Evolutionary conservation across 2,113 vertebrate genomes (phyloP), one percentile per base, ranked within the genome.

Genomic region (Castor canadensis): DNA sequence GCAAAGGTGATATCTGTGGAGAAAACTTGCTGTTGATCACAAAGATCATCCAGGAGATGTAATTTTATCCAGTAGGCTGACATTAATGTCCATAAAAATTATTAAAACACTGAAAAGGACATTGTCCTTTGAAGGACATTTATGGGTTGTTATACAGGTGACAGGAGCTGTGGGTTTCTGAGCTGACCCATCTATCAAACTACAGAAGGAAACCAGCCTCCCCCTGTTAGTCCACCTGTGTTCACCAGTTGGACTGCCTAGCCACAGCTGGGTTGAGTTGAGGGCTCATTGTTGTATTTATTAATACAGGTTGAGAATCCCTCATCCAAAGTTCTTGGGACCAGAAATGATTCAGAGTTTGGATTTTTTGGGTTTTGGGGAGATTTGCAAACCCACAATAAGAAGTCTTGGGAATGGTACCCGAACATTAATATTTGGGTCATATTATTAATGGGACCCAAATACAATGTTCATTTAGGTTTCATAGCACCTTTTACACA

Each of bases 51-150:
- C 43, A 58, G 3, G 13, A 66, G 64, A 89, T 17, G 93, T 87
- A 94, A 67, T 83, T 92, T 95, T 86, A 80, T 89, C 64, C 6
- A 54, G 85, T 93, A 96, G 8, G 24, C 87, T 91, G 81, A 82
- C 47, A 20, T 92, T 85, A 58, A 58, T 91, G 49, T 52, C 49
- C 40, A 20, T 84, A 87, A 75, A 86, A 75, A n/a, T 88, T 8
- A 71, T 72, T 10, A 38, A 80, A 92, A 45, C 56, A 87, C 72
- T 92, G 64, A 43, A 77, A 92, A 85, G 20, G 12, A 77, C 85
- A 43, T 11, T 19, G 15, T 38, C 2, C 1, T 58, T 9, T 35
- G 26, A 93, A 69, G 47, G 60, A 52, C 30, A 66, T 17, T 20
- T 9, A 11, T 73, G 47, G n/a, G 26, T 43, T 35, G 40, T 43